Evolutionary conservation across 2,113 vertebrate species (phyloP), one percentile per base, ranked within the genome.

Genomic region (Ictidomys tridecemlineatus): DNA sequence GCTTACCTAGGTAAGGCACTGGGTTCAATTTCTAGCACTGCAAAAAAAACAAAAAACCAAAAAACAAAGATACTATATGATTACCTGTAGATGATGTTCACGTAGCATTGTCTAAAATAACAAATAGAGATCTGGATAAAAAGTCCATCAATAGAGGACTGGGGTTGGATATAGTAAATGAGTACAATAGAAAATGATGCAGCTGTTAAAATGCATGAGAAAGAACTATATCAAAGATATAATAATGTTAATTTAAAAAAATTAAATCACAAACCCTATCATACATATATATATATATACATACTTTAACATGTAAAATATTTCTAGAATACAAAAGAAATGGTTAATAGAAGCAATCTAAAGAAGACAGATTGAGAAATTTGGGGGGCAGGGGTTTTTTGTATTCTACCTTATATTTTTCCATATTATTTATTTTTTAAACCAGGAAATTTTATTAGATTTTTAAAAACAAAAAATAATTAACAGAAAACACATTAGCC

Each of bases 401-500:
- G 45, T 5, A 77, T 58, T 91, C 91, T 79, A 84, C 83, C 34
- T 97, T 84, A 69, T 32, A 91, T 69, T 85, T 42, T 56, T 42
- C 32, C n/a, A 34, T 76, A 28, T 72, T 78, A n/a, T 42, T 74
- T 73, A 72, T 65, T 95, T 73, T 77, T 39, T 22, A 85, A 96
- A 79, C 26, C 70, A 83, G 37, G 20, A 94, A n/a, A 78, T 22
- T 85, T 28, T 82, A 61, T 83, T 72, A 88, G 30, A 93, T 93
- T 96, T 91, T 10, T 78, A 91, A 82, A 82, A 94, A 82, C 32
- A 76, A 83, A 83, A 93, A 95, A 42, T 72, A 86, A 96, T 82
- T 85, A 96, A 94, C 7, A 97, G 58, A 92, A 95, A 94, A 84
- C 18, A 90, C 32, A 13, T 58, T 42, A 88, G 72, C 42, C 53